These are phyloP conservation scores for Bergia puertoricense DNA, from an alignment of 92 coral and sea anemone genomes.

Conservation along the genomic window DNA sequence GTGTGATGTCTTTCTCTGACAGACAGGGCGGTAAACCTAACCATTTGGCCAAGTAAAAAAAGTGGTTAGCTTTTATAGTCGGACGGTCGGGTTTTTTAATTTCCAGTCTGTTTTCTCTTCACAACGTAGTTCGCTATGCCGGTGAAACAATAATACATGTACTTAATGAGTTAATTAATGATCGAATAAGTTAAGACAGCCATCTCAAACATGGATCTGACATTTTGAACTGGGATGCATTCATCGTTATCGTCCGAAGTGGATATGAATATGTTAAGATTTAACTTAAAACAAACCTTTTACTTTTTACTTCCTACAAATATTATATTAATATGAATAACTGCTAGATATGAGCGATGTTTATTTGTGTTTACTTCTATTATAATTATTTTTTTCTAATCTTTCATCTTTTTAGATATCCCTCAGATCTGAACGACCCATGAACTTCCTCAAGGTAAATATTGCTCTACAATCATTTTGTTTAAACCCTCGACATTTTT, in stretches of 20 bases:
- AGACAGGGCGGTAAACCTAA: too few species aligned
- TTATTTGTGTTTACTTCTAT: background rate
- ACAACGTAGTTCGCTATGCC: background rate
- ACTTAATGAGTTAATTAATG: background rate
- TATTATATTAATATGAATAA: background rate
- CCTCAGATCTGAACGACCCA: conserved; percentile 34
- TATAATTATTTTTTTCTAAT: background rate
- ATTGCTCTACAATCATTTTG: background rate
- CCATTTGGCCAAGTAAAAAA: too few species aligned
- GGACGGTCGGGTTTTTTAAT: too few species aligned
- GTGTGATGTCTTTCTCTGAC: too few species aligned
- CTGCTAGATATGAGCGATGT: background rate
- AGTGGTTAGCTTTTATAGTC: too few species aligned
- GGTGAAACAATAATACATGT: background rate
- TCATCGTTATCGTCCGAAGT: background rate
- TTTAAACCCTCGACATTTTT: background rate
- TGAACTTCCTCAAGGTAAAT: conserved; percentile 21
- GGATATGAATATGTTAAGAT: background rate
- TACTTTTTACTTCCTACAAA: background rate
- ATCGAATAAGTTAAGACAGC: background rate
- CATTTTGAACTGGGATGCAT: background rate
- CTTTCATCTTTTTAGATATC: conserved; percentile 5
- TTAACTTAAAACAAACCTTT: background rate
- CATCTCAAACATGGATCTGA: background rate
- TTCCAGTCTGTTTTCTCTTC: too few species aligned